Percentiles rank a stretch among this genome's conserved stretches.
Evolutionary conservation across 2,113 vertebrate genomes (phyloP).

Genomic region (Sarotherodon lohbergeri): DNA sequence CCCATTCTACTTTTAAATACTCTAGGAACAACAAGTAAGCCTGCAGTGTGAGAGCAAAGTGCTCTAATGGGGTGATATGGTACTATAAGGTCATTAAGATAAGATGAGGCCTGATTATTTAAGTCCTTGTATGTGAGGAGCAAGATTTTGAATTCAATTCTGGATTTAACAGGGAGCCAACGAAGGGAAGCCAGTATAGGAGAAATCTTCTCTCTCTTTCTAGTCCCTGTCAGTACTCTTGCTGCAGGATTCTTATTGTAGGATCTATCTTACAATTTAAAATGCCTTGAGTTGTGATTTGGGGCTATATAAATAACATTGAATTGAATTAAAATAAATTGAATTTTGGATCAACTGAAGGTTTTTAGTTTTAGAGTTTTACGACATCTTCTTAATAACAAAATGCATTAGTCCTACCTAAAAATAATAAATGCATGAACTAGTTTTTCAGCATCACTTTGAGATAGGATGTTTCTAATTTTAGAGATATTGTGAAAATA

Average conservation of each 20-base stretch:
- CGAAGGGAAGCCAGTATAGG: accelerated
- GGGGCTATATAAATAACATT: neutral
- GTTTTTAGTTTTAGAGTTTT: neutral
- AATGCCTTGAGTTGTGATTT: neutral
- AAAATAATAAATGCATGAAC: neutral
- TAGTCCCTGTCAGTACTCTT: neutral
- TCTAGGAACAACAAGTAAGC: neutral
- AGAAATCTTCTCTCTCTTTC: neutral
- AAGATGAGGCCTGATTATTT: neutral
- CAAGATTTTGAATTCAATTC: neutral
- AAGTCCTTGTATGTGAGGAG: neutral
- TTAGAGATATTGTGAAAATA: neutral
- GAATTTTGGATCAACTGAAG: neutral
- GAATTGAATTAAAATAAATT: neutral
- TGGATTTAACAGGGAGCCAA: neutral
- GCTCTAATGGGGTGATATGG: neutral
- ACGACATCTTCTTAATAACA: neutral
- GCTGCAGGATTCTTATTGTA: neutral
- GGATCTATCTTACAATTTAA: neutral
- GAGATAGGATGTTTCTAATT: neutral
- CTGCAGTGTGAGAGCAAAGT: neutral
- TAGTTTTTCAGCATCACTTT: neutral
- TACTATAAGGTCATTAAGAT: neutral
- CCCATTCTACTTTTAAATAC: too few relatives aligned
- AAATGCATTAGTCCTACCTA: neutral